Base-by-base conservation (phyloP, 2,797 vertebrate genomes). In the Coilia nasus region DNA sequence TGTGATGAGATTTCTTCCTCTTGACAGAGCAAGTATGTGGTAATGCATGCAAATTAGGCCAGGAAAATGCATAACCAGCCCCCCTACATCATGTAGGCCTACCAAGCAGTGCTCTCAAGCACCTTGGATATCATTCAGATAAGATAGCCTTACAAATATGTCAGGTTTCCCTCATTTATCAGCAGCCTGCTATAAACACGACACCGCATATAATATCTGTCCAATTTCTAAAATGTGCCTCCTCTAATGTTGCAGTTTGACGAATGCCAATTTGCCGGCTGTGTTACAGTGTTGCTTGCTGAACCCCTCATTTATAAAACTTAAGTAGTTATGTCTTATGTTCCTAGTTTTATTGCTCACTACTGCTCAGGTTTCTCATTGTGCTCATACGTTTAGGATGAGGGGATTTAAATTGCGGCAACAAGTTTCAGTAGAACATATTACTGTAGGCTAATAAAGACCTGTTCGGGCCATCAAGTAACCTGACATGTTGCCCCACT, bases 31-130 rank as follows among this genome's bases (percentile, higher is more conserved):
- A 88, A 50, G 56, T 59, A 81, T 81, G 62, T 60, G 59, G 14
- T 86, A 87, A 88, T 89, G 59, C 44, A 87, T 88, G 85, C 85
- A 88, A 89, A 89, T 87, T 83, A 87, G 82, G n/a, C 41, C 35
- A 64, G 14, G 17, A 85, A 83, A 86, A 89, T 87, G 84, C 83
- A 85, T 88, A 82, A 67, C 71, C 67, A 62, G 46, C 67, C 25
- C n/a, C 67, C 83, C 60, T 50, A 21, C 82, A 82, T 86, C 44
- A 83, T 54, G 21, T 81, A 84, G 67, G 25, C 67, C 67, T 75
- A 75, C 28, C 67, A 35, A 75, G 44, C 46, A 7, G 41, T 67
- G 25, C 82, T 87, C 83, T 17, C 0, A 81, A 81, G 83, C 85
- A 83, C 81, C 81, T 88, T 59, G 10, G 81, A 87, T 60, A 83